A percentile compares a stretch with the other conserved stretches of the same genome.
phyloP scores from a whole-genome alignment of 2,888 invertebrate genomes.

The Eucriotettix oculatus region DNA sequence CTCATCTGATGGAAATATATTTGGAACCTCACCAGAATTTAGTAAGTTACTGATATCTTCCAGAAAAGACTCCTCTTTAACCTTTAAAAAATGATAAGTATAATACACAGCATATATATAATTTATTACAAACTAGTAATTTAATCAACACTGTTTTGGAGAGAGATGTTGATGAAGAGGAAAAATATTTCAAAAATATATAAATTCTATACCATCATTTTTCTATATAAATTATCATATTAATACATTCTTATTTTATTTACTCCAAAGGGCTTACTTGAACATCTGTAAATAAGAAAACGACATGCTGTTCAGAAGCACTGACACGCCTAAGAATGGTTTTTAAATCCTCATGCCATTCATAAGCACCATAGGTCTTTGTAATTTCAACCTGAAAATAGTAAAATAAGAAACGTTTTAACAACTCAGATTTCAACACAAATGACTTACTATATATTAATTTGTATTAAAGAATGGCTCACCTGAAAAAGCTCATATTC shows the following conservation, averaged over 20 bases:
- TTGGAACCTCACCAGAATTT: slow-evolving; percentile 88
- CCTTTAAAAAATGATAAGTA: slow-evolving; percentile 29
- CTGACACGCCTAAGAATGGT: slow-evolving; percentile 62
- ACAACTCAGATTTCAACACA: no score
- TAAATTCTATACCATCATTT: no score
- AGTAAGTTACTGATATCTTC: slow-evolving; percentile 87
- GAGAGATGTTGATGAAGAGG: no score
- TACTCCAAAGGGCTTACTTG: slow-evolving; percentile 37
- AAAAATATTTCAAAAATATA: no score
- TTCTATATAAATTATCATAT: no score
- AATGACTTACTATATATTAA: no score
- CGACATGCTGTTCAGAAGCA: slow-evolving; percentile 68
- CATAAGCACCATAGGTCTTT: slow-evolving; percentile 60
- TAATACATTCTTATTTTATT: no score
- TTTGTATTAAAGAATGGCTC: background rate
- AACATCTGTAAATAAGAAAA: slow-evolving; percentile 79
- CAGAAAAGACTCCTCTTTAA: slow-evolving; percentile 82
- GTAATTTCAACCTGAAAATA: slow-evolving; percentile 68
- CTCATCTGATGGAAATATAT: slow-evolving; percentile 71
- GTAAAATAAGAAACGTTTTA: background rate
- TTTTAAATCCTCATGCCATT: slow-evolving; percentile 89
- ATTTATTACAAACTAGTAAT: background rate
- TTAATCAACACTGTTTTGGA: background rate
- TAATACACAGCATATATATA: background rate
- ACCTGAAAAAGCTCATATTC: slow-evolving; percentile 75